Base-by-base conservation (phyloP, 2,888 invertebrate species). In the Luperina nickerlii region DNA sequence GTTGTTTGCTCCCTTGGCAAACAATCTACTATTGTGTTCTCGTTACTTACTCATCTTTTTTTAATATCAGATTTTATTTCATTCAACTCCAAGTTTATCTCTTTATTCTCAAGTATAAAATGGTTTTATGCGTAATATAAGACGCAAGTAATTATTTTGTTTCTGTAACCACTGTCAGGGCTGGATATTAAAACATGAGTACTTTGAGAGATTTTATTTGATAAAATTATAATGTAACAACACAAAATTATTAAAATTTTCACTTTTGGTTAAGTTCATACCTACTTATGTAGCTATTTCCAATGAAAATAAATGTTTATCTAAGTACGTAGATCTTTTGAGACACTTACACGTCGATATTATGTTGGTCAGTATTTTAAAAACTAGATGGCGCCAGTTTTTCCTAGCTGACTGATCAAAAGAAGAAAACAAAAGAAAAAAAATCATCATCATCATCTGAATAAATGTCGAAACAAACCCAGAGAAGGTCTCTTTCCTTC, bases 101-200 rank as follows among this genome's bases (percentile, higher is more conserved):
- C 72, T 81, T 76, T 75, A 78, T 65, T 81, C 74, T 68, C 66
- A 75, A 79, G 80, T 65, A 72, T 68, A 66, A 77, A 82, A 81
- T 73, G 66, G 72, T 74, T 81, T 70, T 69, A 38, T 76, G 70
- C 71, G 18, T 75, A 63, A 68, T 70, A 82, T 45, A 20, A 78
- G 77, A 73, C 45, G 62, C 80, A 80, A 84, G 78, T 83, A 83
- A 84, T 88, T 81, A 78, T 79, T 80, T 78, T 75, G 72, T 78
- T 73, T 73, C 38, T 81, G 74, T 75, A 74, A 81, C 76, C 74
- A 78, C 51, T 68, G 65, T 67, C 74, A 65, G 73, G 76, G 79
- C 38, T 83, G 69, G 60, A 76, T 86, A 81, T 76, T 78, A 79
- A 78, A 82, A 66, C 15, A 32, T n/a, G 42, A 72, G 60, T 79